A percentile compares a stretch with the other conserved stretches of the same genome.
These are phyloP conservation scores for Atractosteus spatula DNA, from an alignment of 2,113 vertebrate species.

Conservation along the genomic window DNA sequence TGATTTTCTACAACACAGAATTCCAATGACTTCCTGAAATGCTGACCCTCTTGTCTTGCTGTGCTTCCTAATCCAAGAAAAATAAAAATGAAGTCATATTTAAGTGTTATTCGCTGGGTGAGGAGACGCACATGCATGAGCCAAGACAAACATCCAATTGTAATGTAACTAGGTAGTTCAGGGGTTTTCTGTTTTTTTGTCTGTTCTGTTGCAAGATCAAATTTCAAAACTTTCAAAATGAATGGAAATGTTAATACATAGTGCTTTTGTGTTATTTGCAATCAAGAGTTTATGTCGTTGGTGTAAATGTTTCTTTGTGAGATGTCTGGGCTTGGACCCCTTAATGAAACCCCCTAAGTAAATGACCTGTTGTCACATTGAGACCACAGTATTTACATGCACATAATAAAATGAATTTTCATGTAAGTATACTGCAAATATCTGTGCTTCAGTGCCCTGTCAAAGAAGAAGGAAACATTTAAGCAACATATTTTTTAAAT, in stretches of 20 bases:
- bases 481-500: too few relatives aligned
- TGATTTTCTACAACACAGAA: neutral
- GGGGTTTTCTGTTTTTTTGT: slow-evolving; percentile 27
- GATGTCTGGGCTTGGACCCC: too few relatives aligned
- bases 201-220: slow-evolving; percentile 35
- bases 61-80: slow-evolving; percentile 21
- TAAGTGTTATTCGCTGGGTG: neutral
- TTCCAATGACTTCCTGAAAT: neutral
- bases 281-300: too few relatives aligned
- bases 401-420: too few relatives aligned
- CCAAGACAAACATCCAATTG: neutral
- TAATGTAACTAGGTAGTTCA: neutral
- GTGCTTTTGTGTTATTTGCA: too few relatives aligned
- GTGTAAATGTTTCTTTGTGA: too few relatives aligned
- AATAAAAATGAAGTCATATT: slow-evolving; percentile 40
- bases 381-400: too few relatives aligned
- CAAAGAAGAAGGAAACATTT: too few relatives aligned
- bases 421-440: too few relatives aligned
- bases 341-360: too few relatives aligned
- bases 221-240: slow-evolving; percentile 1
- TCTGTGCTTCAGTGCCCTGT: too few relatives aligned
- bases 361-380: too few relatives aligned
- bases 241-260: slow-evolving; percentile 12
- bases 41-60: neutral
- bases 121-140: neutral